A percentile compares a stretch with the other conserved stretches of the same genome.
phyloP scores from a whole-genome alignment of 2,113 vertebrate genomes.

The Colossoma macropomum region DNA sequence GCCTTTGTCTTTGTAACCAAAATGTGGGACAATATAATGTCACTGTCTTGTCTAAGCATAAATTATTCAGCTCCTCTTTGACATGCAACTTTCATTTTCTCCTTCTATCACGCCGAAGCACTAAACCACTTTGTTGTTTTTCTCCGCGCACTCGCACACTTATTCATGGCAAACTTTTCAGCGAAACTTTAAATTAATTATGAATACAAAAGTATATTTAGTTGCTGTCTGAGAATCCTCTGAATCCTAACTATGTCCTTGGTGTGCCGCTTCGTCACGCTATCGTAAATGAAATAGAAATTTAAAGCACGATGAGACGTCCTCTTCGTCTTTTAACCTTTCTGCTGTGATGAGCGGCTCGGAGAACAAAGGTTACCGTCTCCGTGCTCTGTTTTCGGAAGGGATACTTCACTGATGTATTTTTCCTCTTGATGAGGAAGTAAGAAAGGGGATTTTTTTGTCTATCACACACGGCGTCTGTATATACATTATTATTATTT shows the following conservation, averaged over 20 bases:
- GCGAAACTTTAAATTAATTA: slow-evolving; percentile 66
- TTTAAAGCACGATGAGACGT: slow-evolving; percentile 51
- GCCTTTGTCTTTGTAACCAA: slow-evolving; percentile 33
- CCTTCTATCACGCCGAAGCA: slow-evolving; percentile 30
- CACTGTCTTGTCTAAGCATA: slow-evolving; percentile 37
- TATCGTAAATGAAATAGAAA: slow-evolving; percentile 47
- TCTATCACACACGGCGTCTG: slow-evolving; percentile 41
- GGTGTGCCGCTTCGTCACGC: slow-evolving; percentile 44
- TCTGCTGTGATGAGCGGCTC: slow-evolving; percentile 47
- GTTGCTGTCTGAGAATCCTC: slow-evolving; percentile 47
- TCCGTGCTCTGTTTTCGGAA: slow-evolving; percentile 34
- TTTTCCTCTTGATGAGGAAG: slow-evolving; percentile 60
- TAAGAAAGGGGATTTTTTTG: slow-evolving; percentile 17
- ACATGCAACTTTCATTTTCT: slow-evolving; percentile 33
- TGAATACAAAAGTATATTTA: slow-evolving; percentile 68
- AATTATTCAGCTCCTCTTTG: slow-evolving; percentile 46
- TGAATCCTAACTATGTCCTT: slow-evolving; percentile 49
- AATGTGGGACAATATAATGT: slow-evolving; percentile 54
- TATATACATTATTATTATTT: slow-evolving; percentile 51
- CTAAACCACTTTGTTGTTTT: slow-evolving; percentile 50
- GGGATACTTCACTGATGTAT: slow-evolving; percentile 54
- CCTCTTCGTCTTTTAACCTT: slow-evolving; percentile 52
- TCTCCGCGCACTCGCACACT: slow-evolving; percentile 1
- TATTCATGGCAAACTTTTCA: slow-evolving; percentile 53
- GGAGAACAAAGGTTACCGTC: slow-evolving; percentile 60